phyloP scores from a whole-genome alignment of 2,888 invertebrate genomes.

The Polyommatus icarus region DNA sequence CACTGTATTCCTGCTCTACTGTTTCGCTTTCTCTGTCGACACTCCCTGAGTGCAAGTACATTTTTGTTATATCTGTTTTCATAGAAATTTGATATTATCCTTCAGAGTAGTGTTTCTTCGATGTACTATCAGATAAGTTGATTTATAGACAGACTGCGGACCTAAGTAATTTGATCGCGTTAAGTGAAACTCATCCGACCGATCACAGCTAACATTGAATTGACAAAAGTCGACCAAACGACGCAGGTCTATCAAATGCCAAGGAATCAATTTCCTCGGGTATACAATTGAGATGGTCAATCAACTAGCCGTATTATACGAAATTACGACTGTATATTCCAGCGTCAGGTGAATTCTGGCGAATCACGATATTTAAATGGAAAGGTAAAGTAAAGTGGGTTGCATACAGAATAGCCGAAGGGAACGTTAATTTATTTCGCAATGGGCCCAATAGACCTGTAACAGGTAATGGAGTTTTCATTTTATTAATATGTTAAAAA shows the following conservation, averaged over 20 bases:
- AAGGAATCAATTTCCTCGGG: too few species aligned
- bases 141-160: too few species aligned
- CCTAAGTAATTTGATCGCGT: too few species aligned
- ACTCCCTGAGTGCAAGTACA: too few species aligned
- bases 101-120: background rate
- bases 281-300: background rate
- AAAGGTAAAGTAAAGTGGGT: constrained; percentile 24
- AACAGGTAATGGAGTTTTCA: constrained; percentile 14
- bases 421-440: constrained; percentile 20
- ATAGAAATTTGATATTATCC: background rate
- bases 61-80: too few species aligned
- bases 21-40: too few species aligned
- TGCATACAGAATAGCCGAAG: constrained; percentile 16
- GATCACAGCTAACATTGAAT: too few species aligned
- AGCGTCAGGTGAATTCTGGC: constrained; percentile 16
- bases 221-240: too few species aligned
- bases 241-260: too few species aligned
- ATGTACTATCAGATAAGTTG: too few species aligned
- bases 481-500: constrained; percentile 8
- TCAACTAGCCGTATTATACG: background rate
- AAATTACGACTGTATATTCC: constrained; percentile 5
- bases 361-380: constrained; percentile 24
- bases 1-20: too few species aligned
- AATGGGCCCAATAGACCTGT: constrained; percentile 14
- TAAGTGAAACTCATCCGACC: too few species aligned